phyloP scores from a whole-genome alignment of 2,797 vertebrate genomes.

The Tokudaia muenninki region DNA sequence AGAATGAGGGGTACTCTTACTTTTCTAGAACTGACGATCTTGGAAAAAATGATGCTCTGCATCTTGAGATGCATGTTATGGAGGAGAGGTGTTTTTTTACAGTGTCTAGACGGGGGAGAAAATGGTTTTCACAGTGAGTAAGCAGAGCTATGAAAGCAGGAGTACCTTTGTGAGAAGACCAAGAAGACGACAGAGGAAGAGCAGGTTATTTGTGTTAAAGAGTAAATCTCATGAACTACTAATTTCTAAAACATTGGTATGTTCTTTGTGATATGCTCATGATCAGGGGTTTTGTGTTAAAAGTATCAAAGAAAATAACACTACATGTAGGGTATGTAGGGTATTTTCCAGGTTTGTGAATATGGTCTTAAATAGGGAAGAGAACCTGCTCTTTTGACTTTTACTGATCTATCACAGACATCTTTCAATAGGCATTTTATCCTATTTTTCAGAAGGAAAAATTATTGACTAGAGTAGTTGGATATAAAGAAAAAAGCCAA shows the following conservation, averaged over 20 bases:
- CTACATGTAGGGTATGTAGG: neutral
- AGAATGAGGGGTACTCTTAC: neutral
- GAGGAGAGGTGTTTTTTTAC: neutral
- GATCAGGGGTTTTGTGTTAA: neutral
- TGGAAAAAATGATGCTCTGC: neutral
- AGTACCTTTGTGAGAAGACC: neutral
- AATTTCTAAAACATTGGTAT: neutral
- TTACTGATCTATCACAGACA: neutral
- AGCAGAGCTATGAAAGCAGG: neutral
- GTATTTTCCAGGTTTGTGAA: neutral
- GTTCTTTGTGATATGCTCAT: neutral
- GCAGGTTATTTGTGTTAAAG: fast-evolving
- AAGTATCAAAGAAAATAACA: neutral
- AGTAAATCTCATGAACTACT: neutral
- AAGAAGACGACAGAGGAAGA: neutral
- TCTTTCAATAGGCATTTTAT: neutral
- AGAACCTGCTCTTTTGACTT: neutral
- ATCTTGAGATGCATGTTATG: neutral
- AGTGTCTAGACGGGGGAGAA: neutral
- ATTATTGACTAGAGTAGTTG: neutral
- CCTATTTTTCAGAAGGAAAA: neutral
- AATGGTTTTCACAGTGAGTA: neutral
- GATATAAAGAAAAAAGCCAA: neutral
- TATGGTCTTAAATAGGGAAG: neutral
- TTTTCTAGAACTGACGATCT: neutral